Base-by-base conservation (phyloP, 2,113 vertebrate genomes). In the Cettia cetti region DNA sequence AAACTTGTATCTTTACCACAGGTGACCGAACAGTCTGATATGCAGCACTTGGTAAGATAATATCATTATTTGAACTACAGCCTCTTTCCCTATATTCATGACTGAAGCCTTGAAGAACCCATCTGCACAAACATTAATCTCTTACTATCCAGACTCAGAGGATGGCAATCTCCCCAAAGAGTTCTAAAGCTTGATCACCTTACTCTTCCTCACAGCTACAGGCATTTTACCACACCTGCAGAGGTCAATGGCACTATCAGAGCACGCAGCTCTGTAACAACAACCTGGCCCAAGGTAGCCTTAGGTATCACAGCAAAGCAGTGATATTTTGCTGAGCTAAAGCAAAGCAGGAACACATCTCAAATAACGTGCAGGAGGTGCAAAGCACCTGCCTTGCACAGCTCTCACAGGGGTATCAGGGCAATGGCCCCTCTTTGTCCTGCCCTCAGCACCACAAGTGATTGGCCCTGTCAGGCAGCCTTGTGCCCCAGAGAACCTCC, bases 201-300 rank as follows among this genome's bases (percentile, higher is more conserved):
- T 22, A 42, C 12, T 61, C 5, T 53, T 70, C 8, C 18, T 80
- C 68, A 50, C 23, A 70, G 18, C 50, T 17, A 26, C 30, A 19
- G 50, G 11, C 28, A 45, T 35, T 80, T 80, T 37, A 64, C 30
- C 61, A 22, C 9, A 22, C 3, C 45, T 42, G 27, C 66, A 33
- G 70, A 44, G 63, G 22, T 30, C 61, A 44, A 2, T 3, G 40
- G n/a, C 70, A 30, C 44, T 13, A 7, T 7, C 37, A 76, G 40
- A 61, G 80, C 74, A 63, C 74, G 61, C 5, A 9, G 13, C 57
- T 15, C 57, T 20, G 15, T 13, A 37, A 40, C 71, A 64, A 57
- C 0, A 0, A 50, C 39, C 37, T 40, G 47, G 35, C 40, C 57
- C 54, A 11, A 64, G 26, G 5, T 1, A 64, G n/a, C 49, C 26